These are phyloP conservation scores for Sceliomorpha sp. DNA, from an alignment of 2,888 invertebrate genomes.

Conservation along the genomic window DNA sequence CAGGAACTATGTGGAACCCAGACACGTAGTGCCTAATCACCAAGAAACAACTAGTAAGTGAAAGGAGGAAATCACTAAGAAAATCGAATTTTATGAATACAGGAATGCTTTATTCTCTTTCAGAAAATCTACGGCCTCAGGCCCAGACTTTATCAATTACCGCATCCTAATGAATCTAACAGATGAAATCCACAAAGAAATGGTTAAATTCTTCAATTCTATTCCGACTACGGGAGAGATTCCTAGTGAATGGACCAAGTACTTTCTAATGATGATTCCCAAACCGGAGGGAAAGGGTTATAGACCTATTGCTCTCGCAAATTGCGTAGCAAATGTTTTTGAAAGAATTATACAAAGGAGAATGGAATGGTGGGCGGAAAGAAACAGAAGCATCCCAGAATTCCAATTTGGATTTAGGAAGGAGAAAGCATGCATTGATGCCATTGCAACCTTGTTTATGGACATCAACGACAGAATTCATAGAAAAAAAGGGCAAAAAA, in stretches of 20 bases:
- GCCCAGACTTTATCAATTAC: constrained; percentile 7
- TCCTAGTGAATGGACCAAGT: constrained; percentile 2
- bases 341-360: constrained; percentile 22
- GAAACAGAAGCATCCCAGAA: constrained; percentile 2
- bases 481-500: neutral
- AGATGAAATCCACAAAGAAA: neutral
- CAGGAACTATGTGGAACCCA: no score
- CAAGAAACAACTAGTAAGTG: neutral
- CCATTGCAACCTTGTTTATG: neutral
- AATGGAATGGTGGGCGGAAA: constrained; percentile 21
- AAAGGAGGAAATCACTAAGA: neutral
- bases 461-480: no score
- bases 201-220: no score
- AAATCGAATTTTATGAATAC: neutral
- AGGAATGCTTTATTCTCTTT: constrained; percentile 4
- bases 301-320: constrained; percentile 17
- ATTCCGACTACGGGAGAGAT: neutral
- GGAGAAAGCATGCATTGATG: constrained; percentile 17
- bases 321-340: constrained; percentile 9
- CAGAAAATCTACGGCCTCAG: constrained; percentile 2
- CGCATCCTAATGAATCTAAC: neutral
- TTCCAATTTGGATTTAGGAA: constrained; percentile 15
- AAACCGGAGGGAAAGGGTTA: constrained; percentile 3
- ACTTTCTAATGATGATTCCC: constrained; percentile 13
- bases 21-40: neutral